These are phyloP conservation scores for Leptopterna dolabrata DNA, from an alignment of 2,888 invertebrate species.

Conservation along the genomic window DNA sequence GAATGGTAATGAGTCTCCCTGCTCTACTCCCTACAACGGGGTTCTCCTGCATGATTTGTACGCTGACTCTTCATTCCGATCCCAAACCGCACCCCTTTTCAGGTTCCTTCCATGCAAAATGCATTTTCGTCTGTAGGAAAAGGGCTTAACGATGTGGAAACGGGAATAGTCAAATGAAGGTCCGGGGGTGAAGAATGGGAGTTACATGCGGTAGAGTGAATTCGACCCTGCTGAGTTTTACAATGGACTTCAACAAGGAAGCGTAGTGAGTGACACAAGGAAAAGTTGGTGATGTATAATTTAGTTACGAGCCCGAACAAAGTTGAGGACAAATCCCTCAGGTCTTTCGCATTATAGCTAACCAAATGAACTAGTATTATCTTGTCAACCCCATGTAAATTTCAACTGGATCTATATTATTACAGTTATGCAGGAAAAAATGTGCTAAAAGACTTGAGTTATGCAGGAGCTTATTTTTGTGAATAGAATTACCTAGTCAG, in stretches of 20 bases:
- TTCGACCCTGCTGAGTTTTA: neutral
- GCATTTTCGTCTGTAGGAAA: neutral
- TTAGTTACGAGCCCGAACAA: too few species aligned
- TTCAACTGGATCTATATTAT: too few species aligned
- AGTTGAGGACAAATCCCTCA: too few species aligned
- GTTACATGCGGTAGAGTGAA: neutral
- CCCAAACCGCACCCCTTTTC: neutral
- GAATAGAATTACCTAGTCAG: too few species aligned
- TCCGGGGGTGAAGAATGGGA: neutral
- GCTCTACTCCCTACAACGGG: neutral
- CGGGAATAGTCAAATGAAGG: neutral
- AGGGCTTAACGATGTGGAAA: conserved; percentile 1
- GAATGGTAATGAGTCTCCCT: conserved; percentile 1
- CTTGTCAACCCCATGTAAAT: too few species aligned
- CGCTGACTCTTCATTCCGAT: neutral
- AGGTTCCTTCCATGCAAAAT: neutral
- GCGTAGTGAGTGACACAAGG: neutral
- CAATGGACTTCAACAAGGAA: neutral
- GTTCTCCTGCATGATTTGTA: neutral
- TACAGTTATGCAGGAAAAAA: too few species aligned
- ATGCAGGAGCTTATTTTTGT: too few species aligned
- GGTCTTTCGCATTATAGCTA: too few species aligned
- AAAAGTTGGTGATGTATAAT: neutral
- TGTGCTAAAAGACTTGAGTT: too few species aligned
- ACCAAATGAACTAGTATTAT: too few species aligned